Evolutionary conservation across 2,113 vertebrate species (phyloP), one percentile per base, ranked within the genome.

Genomic region (Pontoporia blainvillei): DNA sequence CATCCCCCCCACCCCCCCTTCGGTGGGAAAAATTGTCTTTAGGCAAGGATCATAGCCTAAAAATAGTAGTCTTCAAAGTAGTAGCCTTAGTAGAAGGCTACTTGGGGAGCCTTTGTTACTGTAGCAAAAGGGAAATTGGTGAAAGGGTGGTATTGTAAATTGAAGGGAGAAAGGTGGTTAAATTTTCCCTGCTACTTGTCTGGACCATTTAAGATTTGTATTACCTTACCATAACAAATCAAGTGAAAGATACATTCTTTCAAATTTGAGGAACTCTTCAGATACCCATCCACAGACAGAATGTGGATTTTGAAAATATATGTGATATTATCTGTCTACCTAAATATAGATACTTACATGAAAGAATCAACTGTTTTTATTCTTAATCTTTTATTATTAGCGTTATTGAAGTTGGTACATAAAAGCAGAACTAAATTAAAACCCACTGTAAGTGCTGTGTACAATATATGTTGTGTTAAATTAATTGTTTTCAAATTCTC

Each of bases 261-360:
- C 75, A 52, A 86, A 86, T 96, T 75, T 61, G 90, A 57, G 72
- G n/a, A 34, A 90, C 15, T 91, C 34, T 86, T 86, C 34, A 95
- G 10, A 66, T 79, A 61, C 15, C 25, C 57, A 85, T 64, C n/a
- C 20, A 79, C 8, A 59, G 39, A 54, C 39, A 71, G 52, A 89
- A 71, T 83, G 54, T 95, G 54, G 17, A 61, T 91, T 96, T 96
- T 87, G 41, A 96, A 96, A 91, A 66, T 86, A 52, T 69, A 64
- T 91, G 17, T 94, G 39, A 62, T 57, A 57, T 44, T 96, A 14
- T 73, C 36, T 82, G 17, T 85, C n/a, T 83, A 88, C 31, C n/a
- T 94, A 87, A 52, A 73, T 49, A 29, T 25, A 86, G 10, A 61
- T 78, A 81, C 14, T 90, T 94, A 14, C 10, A 64, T 75, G 75